A percentile compares a stretch with the other conserved stretches of the same genome.
phyloP scores from a whole-genome alignment of 2,113 vertebrate species.

The Bos javanicus region DNA sequence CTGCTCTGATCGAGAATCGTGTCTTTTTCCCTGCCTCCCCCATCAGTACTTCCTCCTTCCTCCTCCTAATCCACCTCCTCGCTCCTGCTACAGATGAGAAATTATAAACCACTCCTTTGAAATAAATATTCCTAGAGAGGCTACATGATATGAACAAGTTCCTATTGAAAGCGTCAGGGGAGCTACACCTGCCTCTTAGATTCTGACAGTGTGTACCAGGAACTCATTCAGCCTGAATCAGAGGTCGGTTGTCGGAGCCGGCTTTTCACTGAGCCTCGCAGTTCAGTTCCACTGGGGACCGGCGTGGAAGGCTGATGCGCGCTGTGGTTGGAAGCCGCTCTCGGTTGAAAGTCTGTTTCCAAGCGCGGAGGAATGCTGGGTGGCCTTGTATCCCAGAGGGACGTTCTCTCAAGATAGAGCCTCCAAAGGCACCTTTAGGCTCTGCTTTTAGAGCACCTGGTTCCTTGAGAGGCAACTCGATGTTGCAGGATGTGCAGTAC shows the following conservation, averaged over 20 bases:
- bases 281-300: background rate
- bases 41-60: background rate
- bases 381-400: background rate
- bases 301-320: background rate
- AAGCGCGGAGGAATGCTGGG: background rate
- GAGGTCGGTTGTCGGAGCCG: background rate
- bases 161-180: constrained; percentile 30
- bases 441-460: background rate
- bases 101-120: constrained; percentile 45
- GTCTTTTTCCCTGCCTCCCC: background rate
- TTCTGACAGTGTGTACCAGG: constrained; percentile 1
- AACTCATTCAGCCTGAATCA: constrained; percentile 23
- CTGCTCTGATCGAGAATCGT: background rate
- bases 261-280: background rate
- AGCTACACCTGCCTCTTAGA: constrained; percentile 44
- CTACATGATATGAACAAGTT: constrained; percentile 43
- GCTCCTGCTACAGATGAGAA: background rate
- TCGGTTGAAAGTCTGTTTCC: background rate
- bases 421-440: background rate
- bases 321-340: background rate
- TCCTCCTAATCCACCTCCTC: constrained; percentile 25
- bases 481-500: too few relatives aligned
- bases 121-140: constrained; percentile 43
- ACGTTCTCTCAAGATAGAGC: background rate
- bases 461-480: background rate